Percentiles rank a stretch among this genome's conserved stretches.
Evolutionary conservation across 2,888 invertebrate genomes (phyloP).

Genomic region (Nymphalis c-album): DNA sequence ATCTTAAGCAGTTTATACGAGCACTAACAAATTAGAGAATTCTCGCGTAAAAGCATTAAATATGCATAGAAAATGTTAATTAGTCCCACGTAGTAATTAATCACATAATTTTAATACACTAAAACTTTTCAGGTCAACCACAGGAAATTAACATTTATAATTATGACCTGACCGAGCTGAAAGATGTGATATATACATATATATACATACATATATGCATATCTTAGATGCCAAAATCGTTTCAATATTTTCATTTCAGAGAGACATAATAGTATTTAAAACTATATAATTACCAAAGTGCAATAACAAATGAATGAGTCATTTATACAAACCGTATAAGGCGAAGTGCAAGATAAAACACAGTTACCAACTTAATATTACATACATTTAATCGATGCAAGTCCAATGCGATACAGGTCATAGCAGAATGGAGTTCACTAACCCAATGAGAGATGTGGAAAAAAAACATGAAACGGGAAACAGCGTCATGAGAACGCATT

Average conservation of each 20-base stretch:
- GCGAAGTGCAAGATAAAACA: neutral
- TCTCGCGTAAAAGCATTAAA: conserved; percentile 1
- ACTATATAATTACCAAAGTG: neutral
- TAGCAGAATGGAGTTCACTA: conserved; percentile 11
- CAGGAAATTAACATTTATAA: conserved; percentile 1
- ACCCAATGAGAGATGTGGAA: conserved; percentile 9
- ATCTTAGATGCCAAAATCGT: too few species aligned
- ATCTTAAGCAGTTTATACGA: neutral
- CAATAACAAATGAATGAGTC: neutral
- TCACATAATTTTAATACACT: neutral
- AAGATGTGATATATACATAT: neutral
- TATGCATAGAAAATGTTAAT: conserved; percentile 11
- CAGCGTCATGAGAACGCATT: conserved; percentile 27
- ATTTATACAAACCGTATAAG: neutral
- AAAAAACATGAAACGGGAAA: conserved; percentile 18
- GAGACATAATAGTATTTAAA: too few species aligned
- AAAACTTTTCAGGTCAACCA: neutral
- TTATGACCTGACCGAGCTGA: neutral
- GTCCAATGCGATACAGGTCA: conserved; percentile 2
- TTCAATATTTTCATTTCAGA: too few species aligned
- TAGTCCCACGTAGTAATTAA: conserved; percentile 1
- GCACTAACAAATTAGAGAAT: neutral
- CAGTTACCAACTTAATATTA: neutral
- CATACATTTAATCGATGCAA: neutral
- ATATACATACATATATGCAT: too few species aligned